These are phyloP conservation scores for Enteromius thamalakanensis DNA, from an alignment of 2,797 vertebrate species.

Conservation along the genomic window DNA sequence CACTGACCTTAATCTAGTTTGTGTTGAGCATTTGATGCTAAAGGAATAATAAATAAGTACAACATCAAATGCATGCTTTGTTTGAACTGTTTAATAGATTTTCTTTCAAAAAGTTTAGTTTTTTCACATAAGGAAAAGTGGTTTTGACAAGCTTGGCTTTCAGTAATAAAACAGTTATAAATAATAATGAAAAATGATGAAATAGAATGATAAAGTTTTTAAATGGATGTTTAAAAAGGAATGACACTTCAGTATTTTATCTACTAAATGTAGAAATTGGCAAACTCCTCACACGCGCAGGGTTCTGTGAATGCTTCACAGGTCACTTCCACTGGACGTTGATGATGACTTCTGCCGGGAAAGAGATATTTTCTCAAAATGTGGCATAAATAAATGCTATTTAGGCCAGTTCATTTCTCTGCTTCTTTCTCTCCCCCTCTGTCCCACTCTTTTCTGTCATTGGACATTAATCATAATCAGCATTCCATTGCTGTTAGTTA, in stretches of 20 bases:
- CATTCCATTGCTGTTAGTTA: constrained; percentile 43
- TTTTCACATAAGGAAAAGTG: not conserved
- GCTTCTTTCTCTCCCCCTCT: constrained; percentile 34
- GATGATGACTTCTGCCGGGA: constrained; percentile 42
- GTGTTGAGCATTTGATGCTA: not conserved
- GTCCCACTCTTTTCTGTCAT: constrained; percentile 35
- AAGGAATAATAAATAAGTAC: not conserved
- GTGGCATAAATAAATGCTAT: constrained; percentile 51
- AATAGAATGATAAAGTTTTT: not conserved
- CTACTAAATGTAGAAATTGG: not conserved
- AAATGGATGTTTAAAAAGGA: not conserved
- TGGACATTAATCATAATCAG: constrained; percentile 57
- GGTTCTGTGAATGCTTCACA: not conserved
- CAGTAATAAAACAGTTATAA: not conserved
- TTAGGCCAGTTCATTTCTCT: constrained; percentile 30
- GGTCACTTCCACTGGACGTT: constrained; percentile 13
- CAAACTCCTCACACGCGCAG: not conserved
- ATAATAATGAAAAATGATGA: not conserved
- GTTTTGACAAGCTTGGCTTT: not conserved
- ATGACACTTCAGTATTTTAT: not conserved
- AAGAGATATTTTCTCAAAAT: constrained; percentile 41
- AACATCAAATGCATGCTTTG: not conserved
- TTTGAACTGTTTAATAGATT: not conserved
- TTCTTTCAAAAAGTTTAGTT: not conserved
- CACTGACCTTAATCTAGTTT: not conserved